Percentiles rank a stretch among this genome's conserved stretches.
Conservation (phyloP, 2,888 invertebrate genomes). For the Spialia ferax region DNA sequence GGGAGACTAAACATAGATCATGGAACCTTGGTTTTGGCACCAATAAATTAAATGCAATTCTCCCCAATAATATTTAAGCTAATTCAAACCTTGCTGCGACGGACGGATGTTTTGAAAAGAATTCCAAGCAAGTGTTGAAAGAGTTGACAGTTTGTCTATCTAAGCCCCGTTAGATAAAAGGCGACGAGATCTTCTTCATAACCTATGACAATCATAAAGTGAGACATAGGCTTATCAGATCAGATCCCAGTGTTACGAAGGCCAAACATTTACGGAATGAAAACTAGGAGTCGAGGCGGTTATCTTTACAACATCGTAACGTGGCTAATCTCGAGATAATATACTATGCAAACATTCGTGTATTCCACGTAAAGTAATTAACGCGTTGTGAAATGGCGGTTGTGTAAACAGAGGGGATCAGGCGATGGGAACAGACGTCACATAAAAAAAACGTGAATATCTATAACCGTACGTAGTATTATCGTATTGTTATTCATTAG, state of each 20-base stretch:
- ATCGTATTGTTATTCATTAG: slow-evolving; percentile 34
- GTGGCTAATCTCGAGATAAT: slow-evolving; percentile 57
- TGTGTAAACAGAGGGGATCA: slow-evolving; percentile 38
- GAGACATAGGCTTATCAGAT: slow-evolving; percentile 47
- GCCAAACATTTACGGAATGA: slow-evolving; percentile 64
- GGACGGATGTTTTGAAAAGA: neutral
- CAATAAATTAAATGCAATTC: slow-evolving; percentile 1
- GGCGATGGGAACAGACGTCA: slow-evolving; percentile 31
- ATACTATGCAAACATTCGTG: slow-evolving; percentile 42
- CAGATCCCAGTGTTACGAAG: slow-evolving; percentile 51
- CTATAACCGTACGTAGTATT: slow-evolving; percentile 17
- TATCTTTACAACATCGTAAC: slow-evolving; percentile 63
- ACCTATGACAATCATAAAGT: slow-evolving; percentile 40
- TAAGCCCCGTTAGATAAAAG: slow-evolving; percentile 25
- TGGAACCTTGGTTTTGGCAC: slow-evolving; percentile 5
- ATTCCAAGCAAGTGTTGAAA: neutral
- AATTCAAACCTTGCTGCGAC: neutral
- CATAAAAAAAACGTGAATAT: slow-evolving; percentile 28
- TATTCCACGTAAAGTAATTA: slow-evolving; percentile 57
- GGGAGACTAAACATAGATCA: slow-evolving; percentile 23
- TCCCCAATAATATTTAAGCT: neutral
- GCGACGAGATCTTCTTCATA: slow-evolving; percentile 27
- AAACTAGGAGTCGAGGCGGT: slow-evolving; percentile 54
- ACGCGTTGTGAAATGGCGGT: slow-evolving; percentile 45
- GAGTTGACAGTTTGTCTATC: slow-evolving; percentile 1